Evolutionary conservation across 2,888 invertebrate species (phyloP).

Genomic region (Parascotia fuliginaria): DNA sequence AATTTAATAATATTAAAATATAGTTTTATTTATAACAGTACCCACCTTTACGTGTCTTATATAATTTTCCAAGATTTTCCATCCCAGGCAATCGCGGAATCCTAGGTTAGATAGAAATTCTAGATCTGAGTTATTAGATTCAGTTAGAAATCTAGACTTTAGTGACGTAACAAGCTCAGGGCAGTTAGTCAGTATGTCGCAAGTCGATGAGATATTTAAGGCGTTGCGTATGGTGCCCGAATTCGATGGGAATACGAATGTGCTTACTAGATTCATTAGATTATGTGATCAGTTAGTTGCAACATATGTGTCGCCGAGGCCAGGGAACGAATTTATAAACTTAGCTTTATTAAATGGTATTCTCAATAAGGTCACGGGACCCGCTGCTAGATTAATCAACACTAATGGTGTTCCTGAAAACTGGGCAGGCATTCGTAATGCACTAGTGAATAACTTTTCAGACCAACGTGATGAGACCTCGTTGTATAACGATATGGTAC

Average conservation of each 20-base stretch:
- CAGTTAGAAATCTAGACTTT: too few relatives aligned
- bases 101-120: too few relatives aligned
- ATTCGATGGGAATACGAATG: constrained; percentile 7
- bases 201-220: too few relatives aligned
- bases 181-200: too few relatives aligned
- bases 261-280: constrained; percentile 9
- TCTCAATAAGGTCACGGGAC: constrained; percentile 30
- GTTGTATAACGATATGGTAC: constrained; percentile 28
- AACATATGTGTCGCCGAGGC: not conserved
- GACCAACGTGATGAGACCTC: constrained; percentile 39
- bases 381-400: constrained; percentile 36
- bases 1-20: too few relatives aligned
- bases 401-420: constrained; percentile 35
- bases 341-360: constrained; percentile 26
- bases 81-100: too few relatives aligned
- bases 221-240: constrained; percentile 7
- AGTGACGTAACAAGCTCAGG: too few relatives aligned
- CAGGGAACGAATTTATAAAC: constrained; percentile 2
- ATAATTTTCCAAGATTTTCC: too few relatives aligned
- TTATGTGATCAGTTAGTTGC: constrained; percentile 9
- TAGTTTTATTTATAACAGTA: too few relatives aligned
- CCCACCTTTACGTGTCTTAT: too few relatives aligned
- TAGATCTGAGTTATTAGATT: too few relatives aligned
- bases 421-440: constrained; percentile 33
- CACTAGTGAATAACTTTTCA: constrained; percentile 37